Base-by-base conservation (phyloP, 2,113 vertebrate genomes). In the Stictonetta naevosa region DNA sequence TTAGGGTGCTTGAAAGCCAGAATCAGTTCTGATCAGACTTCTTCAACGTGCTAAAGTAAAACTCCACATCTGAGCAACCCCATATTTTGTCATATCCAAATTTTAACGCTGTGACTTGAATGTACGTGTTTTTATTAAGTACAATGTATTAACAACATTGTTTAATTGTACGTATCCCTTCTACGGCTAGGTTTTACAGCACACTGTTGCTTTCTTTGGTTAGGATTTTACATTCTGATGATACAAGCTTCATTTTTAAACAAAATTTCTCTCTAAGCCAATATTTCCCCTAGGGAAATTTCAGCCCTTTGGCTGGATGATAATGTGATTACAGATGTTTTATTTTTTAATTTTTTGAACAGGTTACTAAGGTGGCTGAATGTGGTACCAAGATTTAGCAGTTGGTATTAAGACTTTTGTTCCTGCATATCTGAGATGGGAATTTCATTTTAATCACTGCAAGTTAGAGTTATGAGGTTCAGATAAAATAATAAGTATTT, bases 391-490 rank as follows among this genome's bases (percentile, higher is more conserved):
- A 82, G 81, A 60, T 89, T 82, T 42, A 93, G 83, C 55, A 12
- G 62, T 53, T 82, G 74, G 79, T 92, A 85, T 76, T 92, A 60
- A 64, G 42, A 16, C 60, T 93, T 15, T 4, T 84, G 77, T 78
- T 95, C 80, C 86, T 72, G 91, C 63, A 25, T 44, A 29, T 53
- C 58, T 22, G 28, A 74, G 74, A 8, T 93, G 91, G 95, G 74
- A 89, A 89, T 95, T 93, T 68, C 17, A 68, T 26, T 90, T 93
- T 93, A 93, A 95, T 92, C 77, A 42, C 53, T n/a, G 66, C 81
- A 66, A 44, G 69, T 68, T 17, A 9, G 33, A 85, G 66, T 82
- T 92, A 76, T 19, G 84, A 92, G 56, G 58, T 79, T 85, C 84
- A 84, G 81, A 52, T 56, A 13, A 81, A 92, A 89, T 38, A 87